These are phyloP conservation scores for Marasmarcha lunaedactyla DNA, from an alignment of 2,888 invertebrate genomes.

Conservation along the genomic window DNA sequence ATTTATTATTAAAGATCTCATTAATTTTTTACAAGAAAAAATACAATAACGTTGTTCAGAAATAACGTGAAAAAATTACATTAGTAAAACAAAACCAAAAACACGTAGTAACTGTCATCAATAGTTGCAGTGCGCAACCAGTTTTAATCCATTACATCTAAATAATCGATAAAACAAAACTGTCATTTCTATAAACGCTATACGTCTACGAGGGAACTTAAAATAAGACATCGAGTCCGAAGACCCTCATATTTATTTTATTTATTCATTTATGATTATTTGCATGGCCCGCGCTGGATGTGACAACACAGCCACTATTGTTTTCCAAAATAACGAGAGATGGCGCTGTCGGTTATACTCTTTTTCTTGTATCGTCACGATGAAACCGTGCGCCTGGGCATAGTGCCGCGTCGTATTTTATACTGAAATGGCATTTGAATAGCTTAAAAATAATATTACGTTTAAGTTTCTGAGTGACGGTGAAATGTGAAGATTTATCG, in stretches of 20 bases:
- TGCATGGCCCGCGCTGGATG: slow-evolving; percentile 62
- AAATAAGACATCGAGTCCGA: slow-evolving; percentile 55
- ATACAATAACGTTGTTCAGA: too few species aligned
- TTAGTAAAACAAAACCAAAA: too few species aligned
- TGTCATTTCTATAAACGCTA: not conserved
- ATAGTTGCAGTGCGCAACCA: too few species aligned
- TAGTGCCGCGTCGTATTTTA: slow-evolving; percentile 37
- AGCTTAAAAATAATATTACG: slow-evolving; percentile 41
- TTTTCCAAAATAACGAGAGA: slow-evolving; percentile 63
- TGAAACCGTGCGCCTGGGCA: slow-evolving; percentile 14
- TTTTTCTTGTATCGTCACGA: slow-evolving; percentile 24
- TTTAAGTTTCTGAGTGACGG: slow-evolving; percentile 26
- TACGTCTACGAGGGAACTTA: slow-evolving; percentile 29
- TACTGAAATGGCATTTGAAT: slow-evolving; percentile 50
- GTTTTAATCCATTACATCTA: slow-evolving; percentile 6
- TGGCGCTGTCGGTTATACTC: slow-evolving; percentile 47
- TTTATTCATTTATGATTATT: slow-evolving; percentile 70
- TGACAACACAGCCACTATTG: slow-evolving; percentile 63
- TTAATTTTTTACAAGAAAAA: too few species aligned
- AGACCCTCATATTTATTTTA: slow-evolving; percentile 58
- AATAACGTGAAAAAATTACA: too few species aligned
- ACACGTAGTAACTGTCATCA: too few species aligned
- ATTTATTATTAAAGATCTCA: too few species aligned
- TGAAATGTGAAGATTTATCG: slow-evolving; percentile 26
- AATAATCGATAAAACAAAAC: slow-evolving; percentile 6